These are phyloP conservation scores for Rynchops niger DNA, from an alignment of 2,113 vertebrate species.

Conservation along the genomic window DNA sequence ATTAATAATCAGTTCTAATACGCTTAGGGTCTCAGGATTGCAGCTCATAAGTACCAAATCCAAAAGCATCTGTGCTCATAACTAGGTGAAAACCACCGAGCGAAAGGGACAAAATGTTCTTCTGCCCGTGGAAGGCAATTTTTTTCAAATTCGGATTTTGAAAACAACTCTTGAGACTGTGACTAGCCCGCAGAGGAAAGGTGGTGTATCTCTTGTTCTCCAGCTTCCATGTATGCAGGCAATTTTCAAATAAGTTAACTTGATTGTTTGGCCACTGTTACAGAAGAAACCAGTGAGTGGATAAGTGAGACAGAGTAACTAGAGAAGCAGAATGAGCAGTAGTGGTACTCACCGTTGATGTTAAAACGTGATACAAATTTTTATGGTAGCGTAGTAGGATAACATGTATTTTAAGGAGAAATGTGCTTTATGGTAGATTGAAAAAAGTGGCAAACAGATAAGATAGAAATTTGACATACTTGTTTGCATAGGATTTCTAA, in stretches of 20 bases:
- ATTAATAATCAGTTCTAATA: neutral
- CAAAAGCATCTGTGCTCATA: neutral
- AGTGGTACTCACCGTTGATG: neutral
- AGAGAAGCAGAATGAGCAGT: neutral
- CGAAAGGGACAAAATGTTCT: neutral
- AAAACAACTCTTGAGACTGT: accelerated
- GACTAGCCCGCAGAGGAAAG: neutral
- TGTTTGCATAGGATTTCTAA: neutral
- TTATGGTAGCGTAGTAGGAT: neutral
- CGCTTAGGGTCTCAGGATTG: neutral
- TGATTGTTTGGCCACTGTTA: neutral
- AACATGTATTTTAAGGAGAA: neutral
- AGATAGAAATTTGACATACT: neutral
- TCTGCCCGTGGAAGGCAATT: neutral
- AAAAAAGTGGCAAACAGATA: neutral
- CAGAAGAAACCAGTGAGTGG: neutral
- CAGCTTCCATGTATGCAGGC: neutral
- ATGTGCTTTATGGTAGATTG: neutral
- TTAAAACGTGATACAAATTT: accelerated
- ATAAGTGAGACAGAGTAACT: neutral
- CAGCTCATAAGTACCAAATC: neutral
- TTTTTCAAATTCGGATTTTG: neutral
- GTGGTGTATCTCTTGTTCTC: neutral
- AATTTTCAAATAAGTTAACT: neutral
- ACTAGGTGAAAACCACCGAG: neutral